A percentile compares a stretch with the other conserved stretches of the same genome.
Evolutionary conservation across 2,888 invertebrate species (phyloP).

Genomic region (Phaonia tiefii): DNA sequence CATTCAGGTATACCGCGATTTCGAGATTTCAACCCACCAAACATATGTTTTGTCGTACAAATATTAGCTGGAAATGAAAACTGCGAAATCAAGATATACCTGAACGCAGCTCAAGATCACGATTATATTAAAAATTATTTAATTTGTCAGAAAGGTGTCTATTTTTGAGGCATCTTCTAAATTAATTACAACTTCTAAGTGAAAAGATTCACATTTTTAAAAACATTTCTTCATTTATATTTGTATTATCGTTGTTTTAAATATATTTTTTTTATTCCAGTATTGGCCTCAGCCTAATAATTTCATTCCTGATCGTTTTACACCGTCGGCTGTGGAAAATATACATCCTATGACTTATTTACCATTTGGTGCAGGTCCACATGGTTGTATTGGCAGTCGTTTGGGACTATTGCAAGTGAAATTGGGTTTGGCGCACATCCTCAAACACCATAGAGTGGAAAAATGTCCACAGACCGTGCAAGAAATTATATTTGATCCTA

Average conservation of each 20-base stretch:
- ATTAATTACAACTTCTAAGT: background rate
- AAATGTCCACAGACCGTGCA: slow-evolving; percentile 70
- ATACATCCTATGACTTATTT: slow-evolving; percentile 75
- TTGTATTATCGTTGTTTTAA: no score
- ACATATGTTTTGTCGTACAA: no score
- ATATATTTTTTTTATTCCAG: slow-evolving; percentile 66
- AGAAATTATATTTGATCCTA: slow-evolving; percentile 75
- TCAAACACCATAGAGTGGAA: slow-evolving; percentile 72
- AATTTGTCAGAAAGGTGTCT: no score
- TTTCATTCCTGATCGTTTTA: slow-evolving; percentile 77
- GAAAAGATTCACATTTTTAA: background rate
- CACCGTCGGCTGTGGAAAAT: slow-evolving; percentile 61
- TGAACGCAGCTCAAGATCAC: no score
- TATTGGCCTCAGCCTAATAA: slow-evolving; percentile 75
- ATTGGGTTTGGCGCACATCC: slow-evolving; percentile 75
- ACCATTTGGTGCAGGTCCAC: slow-evolving; percentile 78
- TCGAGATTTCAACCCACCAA: no score
- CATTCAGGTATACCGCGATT: no score
- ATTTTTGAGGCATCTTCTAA: background rate
- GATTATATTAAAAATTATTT: no score
- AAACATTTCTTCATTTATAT: background rate
- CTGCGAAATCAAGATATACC: no score
- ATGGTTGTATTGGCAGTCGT: slow-evolving; percentile 78
- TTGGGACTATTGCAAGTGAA: slow-evolving; percentile 76
- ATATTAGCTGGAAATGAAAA: no score